Conservation (phyloP, 2,888 invertebrate species). For the Thera obeliscata region DNA sequence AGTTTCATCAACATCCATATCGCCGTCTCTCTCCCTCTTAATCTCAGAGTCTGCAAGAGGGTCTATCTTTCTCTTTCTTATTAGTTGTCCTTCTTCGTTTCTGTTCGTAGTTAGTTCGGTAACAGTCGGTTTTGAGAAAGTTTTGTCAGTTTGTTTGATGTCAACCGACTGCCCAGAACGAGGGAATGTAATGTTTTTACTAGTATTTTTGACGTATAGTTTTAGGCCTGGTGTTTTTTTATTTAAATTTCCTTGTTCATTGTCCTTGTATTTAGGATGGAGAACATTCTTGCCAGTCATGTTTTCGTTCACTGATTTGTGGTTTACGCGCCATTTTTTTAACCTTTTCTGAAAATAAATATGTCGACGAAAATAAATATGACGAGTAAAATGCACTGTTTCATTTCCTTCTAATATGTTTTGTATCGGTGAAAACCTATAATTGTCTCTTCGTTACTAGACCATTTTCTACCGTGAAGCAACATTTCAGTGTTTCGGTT, state of each 20-base stretch:
- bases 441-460: too few relatives aligned
- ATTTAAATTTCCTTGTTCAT: slow-evolving; percentile 61
- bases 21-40: slow-evolving; percentile 67
- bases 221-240: slow-evolving; percentile 46
- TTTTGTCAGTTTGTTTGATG: slow-evolving; percentile 27
- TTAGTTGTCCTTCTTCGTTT: slow-evolving; percentile 50
- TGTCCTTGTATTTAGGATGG: slow-evolving; percentile 53
- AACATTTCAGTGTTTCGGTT: too few relatives aligned
- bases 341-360: slow-evolving; percentile 58
- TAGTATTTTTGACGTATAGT: too few relatives aligned
- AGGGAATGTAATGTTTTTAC: too few relatives aligned
- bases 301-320: slow-evolving; percentile 75
- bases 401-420: too few relatives aligned
- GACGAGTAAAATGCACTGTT: too few relatives aligned
- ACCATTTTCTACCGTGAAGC: too few relatives aligned
- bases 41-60: slow-evolving; percentile 50
- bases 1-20: slow-evolving; percentile 55
- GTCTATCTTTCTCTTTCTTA: slow-evolving; percentile 62
- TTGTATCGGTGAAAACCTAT: too few relatives aligned
- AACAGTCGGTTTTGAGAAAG: not conserved
- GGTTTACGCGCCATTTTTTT: slow-evolving; percentile 73
- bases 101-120: slow-evolving; percentile 55
- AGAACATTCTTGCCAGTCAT: slow-evolving; percentile 63
- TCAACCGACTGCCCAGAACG: not conserved
- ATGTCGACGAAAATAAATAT: not conserved